phyloP scores from a whole-genome alignment of 2,797 vertebrate genomes.

The Gymnopithys bicolor region DNA sequence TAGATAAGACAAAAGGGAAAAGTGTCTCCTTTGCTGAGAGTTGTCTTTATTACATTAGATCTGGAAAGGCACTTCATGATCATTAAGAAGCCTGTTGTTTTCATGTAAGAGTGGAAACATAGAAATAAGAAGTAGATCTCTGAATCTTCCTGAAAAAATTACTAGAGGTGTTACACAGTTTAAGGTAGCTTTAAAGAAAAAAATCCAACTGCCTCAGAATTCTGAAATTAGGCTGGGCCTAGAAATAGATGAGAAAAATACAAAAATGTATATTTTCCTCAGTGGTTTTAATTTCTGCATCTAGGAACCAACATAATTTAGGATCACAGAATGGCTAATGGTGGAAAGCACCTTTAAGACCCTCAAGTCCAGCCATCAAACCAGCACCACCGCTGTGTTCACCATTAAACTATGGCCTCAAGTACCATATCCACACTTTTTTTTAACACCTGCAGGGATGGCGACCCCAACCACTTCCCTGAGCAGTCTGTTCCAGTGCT shows the following conservation, averaged over 20 bases:
- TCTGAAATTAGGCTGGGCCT: background rate
- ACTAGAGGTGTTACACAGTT: background rate
- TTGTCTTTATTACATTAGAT: background rate
- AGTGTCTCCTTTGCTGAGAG: background rate
- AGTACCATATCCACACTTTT: background rate
- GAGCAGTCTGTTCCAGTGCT: background rate
- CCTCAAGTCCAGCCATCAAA: background rate
- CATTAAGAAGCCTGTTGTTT: background rate
- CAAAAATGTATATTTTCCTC: fast-evolving
- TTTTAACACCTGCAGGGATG: background rate
- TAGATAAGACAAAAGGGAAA: background rate
- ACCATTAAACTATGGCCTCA: background rate
- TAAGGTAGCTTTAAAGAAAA: background rate
- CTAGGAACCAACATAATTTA: background rate
- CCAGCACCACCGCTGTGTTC: fast-evolving
- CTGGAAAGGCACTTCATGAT: background rate
- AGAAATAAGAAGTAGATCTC: background rate
- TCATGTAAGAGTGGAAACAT: background rate
- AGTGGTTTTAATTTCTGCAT: background rate
- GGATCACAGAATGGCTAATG: background rate
- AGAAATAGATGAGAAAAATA: background rate
- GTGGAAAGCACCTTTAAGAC: background rate
- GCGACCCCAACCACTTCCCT: background rate
- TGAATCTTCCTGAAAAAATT: background rate
- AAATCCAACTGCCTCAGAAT: background rate